These are phyloP conservation scores for Saimiri boliviensis DNA, from an alignment of 2,113 vertebrate species.

Conservation along the genomic window DNA sequence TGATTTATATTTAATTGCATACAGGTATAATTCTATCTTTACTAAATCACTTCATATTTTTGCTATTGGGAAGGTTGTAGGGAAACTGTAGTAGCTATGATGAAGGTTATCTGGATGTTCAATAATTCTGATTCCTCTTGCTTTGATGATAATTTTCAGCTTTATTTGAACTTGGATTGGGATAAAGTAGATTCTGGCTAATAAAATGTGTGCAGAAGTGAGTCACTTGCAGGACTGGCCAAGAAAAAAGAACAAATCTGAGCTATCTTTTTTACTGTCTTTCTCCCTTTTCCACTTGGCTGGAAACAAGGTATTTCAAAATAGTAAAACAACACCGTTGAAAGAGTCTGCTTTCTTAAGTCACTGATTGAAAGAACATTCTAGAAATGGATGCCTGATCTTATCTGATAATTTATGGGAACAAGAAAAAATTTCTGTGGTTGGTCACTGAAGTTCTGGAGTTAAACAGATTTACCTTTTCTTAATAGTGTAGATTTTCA, in stretches of 20 bases:
- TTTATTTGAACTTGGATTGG: background rate
- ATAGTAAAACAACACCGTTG: background rate
- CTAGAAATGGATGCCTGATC: background rate
- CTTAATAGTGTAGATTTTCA: background rate
- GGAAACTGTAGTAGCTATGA: background rate
- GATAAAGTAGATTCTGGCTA: background rate
- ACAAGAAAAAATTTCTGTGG: background rate
- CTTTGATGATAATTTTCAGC: background rate
- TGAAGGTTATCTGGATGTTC: background rate
- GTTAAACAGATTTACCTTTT: background rate
- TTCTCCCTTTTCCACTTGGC: background rate
- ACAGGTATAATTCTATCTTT: background rate
- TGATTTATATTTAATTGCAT: background rate
- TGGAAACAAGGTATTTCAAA: background rate
- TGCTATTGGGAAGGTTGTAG: accelerated
- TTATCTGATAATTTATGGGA: background rate
- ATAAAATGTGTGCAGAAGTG: background rate
- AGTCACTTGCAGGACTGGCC: background rate
- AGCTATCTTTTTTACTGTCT: background rate
- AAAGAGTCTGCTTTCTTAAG: background rate
- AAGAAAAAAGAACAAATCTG: background rate
- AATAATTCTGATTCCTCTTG: background rate
- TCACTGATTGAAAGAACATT: background rate
- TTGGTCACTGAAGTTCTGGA: background rate
- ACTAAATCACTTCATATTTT: background rate